A percentile compares a stretch with the other conserved stretches of the same genome.
These are phyloP conservation scores for Xenentodon cancila DNA, from an alignment of 2,797 vertebrate genomes.

Conservation along the genomic window DNA sequence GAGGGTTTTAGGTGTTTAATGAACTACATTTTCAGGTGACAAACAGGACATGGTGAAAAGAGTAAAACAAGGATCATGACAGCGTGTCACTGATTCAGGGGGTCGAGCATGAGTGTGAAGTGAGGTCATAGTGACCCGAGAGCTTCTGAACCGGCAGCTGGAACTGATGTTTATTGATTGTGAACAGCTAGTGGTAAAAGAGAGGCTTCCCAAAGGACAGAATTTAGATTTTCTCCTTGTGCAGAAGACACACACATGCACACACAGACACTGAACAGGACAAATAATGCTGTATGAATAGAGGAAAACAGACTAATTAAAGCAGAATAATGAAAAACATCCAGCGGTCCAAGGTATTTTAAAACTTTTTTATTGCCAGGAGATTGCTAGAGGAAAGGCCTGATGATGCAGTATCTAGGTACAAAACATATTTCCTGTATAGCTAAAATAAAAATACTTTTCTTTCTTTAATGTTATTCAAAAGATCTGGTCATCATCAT, in stretches of 20 bases:
- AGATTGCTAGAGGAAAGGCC: background rate
- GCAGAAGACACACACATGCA: background rate
- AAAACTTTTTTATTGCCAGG: too few species aligned
- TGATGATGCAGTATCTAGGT: too few species aligned
- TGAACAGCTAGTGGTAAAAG: slow-evolving; percentile 4
- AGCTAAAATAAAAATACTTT: too few species aligned
- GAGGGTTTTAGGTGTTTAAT: background rate
- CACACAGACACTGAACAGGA: background rate
- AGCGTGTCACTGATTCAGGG: slow-evolving; percentile 2
- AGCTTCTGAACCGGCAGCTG: slow-evolving; percentile 27
- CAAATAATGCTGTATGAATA: background rate
- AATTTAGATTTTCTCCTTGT: slow-evolving; percentile 16
- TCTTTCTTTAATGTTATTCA: too few species aligned
- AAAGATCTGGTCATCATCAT: too few species aligned
- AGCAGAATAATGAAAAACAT: background rate
- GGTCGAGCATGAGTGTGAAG: background rate
- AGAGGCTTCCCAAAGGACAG: slow-evolving; percentile 25
- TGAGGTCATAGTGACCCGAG: slow-evolving; percentile 15
- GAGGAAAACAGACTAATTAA: background rate
- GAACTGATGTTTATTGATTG: slow-evolving; percentile 41
- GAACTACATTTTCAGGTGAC: background rate
- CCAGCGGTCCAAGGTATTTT: background rate
- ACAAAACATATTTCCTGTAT: too few species aligned
- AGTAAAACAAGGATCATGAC: background rate
- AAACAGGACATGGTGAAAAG: background rate